A percentile compares a stretch with the other conserved stretches of the same genome.
phyloP scores from a whole-genome alignment of 2,797 vertebrate species.

The Vultur gryphus region DNA sequence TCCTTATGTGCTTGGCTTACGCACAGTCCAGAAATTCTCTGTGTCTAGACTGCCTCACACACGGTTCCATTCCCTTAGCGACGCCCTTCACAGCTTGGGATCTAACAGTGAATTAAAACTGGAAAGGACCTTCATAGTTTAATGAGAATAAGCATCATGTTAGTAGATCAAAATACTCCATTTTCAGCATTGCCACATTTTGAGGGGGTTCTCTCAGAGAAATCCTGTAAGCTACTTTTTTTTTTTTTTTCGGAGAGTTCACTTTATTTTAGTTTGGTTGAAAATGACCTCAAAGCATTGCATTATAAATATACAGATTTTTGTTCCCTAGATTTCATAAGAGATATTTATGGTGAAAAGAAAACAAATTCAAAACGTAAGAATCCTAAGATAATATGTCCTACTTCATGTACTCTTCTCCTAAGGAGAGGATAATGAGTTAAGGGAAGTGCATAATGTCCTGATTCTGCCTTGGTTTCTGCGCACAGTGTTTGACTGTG shows the following conservation, averaged over 20 bases:
- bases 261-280: neutral
- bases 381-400: neutral
- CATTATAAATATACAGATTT: neutral
- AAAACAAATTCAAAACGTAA: neutral
- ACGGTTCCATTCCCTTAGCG: neutral
- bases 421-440: neutral
- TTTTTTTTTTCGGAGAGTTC: neutral
- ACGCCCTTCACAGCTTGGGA: neutral
- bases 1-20: neutral
- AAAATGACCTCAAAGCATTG: neutral
- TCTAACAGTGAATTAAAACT: neutral
- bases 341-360: neutral
- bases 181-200: neutral
- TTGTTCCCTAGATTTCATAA: neutral
- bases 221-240: neutral
- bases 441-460: neutral
- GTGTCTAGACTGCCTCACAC: neutral
- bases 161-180: neutral
- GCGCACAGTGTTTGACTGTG: neutral
- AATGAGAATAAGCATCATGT: neutral
- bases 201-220: neutral
- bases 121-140: neutral
- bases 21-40: neutral
- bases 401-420: neutral
- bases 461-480: neutral